These are phyloP conservation scores for Merops nubicus DNA, from an alignment of 2,113 vertebrate species.

Conservation along the genomic window DNA sequence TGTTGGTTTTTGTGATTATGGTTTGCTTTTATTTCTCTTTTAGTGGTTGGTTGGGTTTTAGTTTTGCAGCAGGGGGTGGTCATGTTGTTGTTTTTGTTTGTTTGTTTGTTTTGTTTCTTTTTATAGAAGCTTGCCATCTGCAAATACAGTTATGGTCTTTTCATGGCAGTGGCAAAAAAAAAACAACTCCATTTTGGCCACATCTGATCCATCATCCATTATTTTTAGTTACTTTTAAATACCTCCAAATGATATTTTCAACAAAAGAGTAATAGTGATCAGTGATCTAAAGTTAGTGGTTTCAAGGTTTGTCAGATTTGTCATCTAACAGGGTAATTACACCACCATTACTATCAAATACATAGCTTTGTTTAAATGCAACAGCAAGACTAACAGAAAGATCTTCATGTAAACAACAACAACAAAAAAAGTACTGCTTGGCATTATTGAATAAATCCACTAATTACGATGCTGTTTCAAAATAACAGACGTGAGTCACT, in stretches of 20 bases:
- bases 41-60: background rate
- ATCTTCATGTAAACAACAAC: background rate
- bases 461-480: background rate
- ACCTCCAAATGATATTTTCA: background rate
- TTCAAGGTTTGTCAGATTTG: background rate
- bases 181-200: background rate
- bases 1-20: too few species aligned
- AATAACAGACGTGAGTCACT: background rate
- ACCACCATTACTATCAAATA: background rate
- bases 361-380: background rate
- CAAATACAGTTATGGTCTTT: background rate
- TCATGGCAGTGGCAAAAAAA: background rate
- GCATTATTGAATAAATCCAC: background rate
- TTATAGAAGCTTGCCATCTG: background rate
- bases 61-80: background rate
- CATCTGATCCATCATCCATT: background rate
- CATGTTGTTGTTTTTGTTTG: background rate
- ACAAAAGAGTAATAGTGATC: background rate
- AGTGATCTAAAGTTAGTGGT: background rate
- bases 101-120: background rate
- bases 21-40: background rate
- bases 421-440: background rate
- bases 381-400: background rate
- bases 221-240: background rate
- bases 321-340: background rate